Evolutionary conservation across 2,797 vertebrate species (phyloP), one percentile per base, ranked within the genome.

Genomic region (Cyprinodon diabolis): DNA sequence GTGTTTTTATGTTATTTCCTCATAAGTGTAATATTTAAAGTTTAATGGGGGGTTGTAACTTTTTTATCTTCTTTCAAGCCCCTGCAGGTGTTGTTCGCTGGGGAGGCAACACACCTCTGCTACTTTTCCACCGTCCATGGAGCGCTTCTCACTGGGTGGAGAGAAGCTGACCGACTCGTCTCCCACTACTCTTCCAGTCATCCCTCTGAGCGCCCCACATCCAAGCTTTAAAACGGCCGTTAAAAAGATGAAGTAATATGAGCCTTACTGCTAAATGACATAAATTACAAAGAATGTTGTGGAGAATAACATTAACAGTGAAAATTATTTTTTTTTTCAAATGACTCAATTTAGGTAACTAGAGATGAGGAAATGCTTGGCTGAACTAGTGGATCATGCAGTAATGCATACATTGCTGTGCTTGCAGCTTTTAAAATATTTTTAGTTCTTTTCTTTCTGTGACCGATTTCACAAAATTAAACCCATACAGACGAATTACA

Each of bases 91-190:
- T 90, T 99, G 82, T 99, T 99, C 74, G 97, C 97, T 0, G 98
- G 98, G 19, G 98, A 99, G 87, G 97, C 97, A 19, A 99, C 97
- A 19, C 96, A 98, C 83, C 94, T 92, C 58, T 93, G 81, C 3
- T 99, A 96, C 92, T 99, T 93, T 85, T 98, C 97, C 21, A 99
- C 97, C 5, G 97, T 97, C 1, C 98, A 99, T 0, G 98, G 98
- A 21, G 98, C 97, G 3, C 87, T 99, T 78, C 90, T 97, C 49
- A 94, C 95, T 0, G 98, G 98, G 8, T 95, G 96, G 96, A 95
- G 98, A 68, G 98, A 99, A 86, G 98, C 97, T 0, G 95, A 97
- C 6, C 94, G 96, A 17, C 96, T 99, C 73, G 87, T 94, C 49
- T 72, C 75, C 55, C 91, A 95, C 74, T 73, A 76, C 60, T 87